A percentile compares a stretch with the other conserved stretches of the same genome.
Evolutionary conservation across 2,113 vertebrate genomes (phyloP).

Genomic region (Mustelus asterias): DNA sequence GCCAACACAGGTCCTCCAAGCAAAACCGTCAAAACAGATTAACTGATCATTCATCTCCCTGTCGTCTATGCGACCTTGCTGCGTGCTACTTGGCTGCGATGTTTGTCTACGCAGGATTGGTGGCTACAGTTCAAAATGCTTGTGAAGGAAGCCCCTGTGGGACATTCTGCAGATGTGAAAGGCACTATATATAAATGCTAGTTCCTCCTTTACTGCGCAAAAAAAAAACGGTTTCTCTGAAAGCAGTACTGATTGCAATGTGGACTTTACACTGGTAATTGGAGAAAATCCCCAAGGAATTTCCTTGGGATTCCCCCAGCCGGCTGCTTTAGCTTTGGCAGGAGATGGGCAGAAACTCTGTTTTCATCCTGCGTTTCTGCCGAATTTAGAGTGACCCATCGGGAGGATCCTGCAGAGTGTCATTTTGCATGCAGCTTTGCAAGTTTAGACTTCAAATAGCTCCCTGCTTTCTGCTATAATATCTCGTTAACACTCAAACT

Average conservation of each 20-base stretch:
- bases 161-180: neutral
- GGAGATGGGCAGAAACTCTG: neutral
- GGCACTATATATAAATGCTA: neutral
- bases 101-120: neutral
- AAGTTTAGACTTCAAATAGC: neutral
- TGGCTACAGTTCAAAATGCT: neutral
- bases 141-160: neutral
- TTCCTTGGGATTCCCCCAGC: neutral
- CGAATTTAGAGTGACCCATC: neutral
- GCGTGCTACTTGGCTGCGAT: neutral
- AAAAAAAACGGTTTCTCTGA: neutral
- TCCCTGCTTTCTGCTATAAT: neutral
- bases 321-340: neutral
- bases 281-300: neutral
- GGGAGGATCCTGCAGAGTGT: neutral
- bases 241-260: neutral
- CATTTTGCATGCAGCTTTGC: neutral
- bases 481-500: neutral
- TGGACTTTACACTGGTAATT: neutral
- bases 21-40: constrained; percentile 3
- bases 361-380: neutral
- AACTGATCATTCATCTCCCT: neutral
- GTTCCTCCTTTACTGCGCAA: neutral
- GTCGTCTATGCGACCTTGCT: neutral
- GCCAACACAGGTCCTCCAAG: neutral